Evolutionary conservation across 2,797 vertebrate species (phyloP).

Genomic region (Novumbra hubbsi): DNA sequence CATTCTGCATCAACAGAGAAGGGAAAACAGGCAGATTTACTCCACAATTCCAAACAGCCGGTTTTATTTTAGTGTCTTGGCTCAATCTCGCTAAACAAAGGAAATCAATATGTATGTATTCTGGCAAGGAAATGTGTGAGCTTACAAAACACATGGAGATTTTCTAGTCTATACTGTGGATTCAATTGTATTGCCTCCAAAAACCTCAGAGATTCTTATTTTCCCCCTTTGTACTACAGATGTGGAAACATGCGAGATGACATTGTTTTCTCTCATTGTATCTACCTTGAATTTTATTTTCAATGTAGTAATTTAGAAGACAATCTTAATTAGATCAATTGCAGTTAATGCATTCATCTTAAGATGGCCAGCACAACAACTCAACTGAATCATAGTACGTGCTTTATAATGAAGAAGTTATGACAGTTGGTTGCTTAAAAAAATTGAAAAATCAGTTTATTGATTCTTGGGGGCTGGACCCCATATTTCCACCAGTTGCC

Average conservation of each 20-base stretch:
- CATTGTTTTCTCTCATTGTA: not conserved
- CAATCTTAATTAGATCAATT: too few relatives aligned
- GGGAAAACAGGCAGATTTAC: constrained; percentile 2
- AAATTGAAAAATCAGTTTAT: too few relatives aligned
- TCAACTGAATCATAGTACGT: too few relatives aligned
- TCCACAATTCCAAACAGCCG: constrained; percentile 17
- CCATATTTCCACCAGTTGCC: not conserved
- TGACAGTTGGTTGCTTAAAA: too few relatives aligned
- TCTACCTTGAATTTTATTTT: not conserved
- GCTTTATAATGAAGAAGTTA: too few relatives aligned
- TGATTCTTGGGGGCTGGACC: not conserved
- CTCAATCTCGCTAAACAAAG: constrained; percentile 14
- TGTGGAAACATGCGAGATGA: not conserved
- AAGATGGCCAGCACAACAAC: too few relatives aligned
- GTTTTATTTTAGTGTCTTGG: constrained; percentile 12
- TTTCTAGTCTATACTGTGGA: not conserved
- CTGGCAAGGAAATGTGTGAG: constrained; percentile 12
- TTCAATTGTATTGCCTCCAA: not conserved
- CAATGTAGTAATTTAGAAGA: too few relatives aligned
- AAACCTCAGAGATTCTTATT: not conserved
- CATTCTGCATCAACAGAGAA: constrained; percentile 19
- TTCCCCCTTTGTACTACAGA: not conserved
- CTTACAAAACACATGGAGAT: not conserved
- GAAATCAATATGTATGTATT: constrained; percentile 23
- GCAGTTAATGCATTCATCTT: too few relatives aligned